Evolutionary conservation across 2,797 vertebrate genomes (phyloP).

Genomic region (Borostomias antarcticus): DNA sequence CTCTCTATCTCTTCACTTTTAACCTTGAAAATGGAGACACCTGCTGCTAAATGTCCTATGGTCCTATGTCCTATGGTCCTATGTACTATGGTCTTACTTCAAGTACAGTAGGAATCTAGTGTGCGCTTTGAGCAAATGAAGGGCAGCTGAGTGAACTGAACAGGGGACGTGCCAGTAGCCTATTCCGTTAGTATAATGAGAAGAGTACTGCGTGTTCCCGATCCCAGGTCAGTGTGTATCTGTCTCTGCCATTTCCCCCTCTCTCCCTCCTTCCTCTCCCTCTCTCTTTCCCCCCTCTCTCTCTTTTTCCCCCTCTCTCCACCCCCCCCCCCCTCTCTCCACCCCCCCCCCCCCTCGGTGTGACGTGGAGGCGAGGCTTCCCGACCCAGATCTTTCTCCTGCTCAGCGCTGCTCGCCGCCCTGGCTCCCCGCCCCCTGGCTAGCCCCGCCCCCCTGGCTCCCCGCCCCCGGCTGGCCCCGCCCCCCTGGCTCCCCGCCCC

Average conservation of each 20-base stretch:
- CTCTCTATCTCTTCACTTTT: too few species aligned
- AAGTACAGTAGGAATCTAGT: not conserved
- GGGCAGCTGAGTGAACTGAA: not conserved
- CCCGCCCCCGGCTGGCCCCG: not conserved
- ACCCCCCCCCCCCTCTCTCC: not conserved
- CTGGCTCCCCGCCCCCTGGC: not conserved
- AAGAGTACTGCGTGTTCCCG: not conserved
- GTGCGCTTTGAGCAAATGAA: not conserved
- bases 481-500: too few species aligned
- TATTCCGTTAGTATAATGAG: not conserved
- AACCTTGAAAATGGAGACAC: too few species aligned
- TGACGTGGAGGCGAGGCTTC: slow-evolving; percentile 45
- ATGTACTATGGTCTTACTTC: not conserved
- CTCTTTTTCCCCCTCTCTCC: slow-evolving; percentile 3
- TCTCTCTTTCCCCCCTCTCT: not conserved
- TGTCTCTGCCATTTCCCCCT: not conserved
- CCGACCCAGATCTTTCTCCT: slow-evolving; percentile 29
- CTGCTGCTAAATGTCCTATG: too few species aligned
- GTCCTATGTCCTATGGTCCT: too few species aligned
- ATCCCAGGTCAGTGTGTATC: not conserved
- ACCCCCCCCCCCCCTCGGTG: slow-evolving; percentile 11
- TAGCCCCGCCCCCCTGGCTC: too few species aligned
- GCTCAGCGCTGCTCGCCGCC: slow-evolving; percentile 8
- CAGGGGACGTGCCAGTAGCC: not conserved
- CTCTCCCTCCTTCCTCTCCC: not conserved